Percentiles rank a stretch among this genome's conserved stretches.
Conservation (phyloP, 2,797 vertebrate species). For the Macropus fuliginosus region DNA sequence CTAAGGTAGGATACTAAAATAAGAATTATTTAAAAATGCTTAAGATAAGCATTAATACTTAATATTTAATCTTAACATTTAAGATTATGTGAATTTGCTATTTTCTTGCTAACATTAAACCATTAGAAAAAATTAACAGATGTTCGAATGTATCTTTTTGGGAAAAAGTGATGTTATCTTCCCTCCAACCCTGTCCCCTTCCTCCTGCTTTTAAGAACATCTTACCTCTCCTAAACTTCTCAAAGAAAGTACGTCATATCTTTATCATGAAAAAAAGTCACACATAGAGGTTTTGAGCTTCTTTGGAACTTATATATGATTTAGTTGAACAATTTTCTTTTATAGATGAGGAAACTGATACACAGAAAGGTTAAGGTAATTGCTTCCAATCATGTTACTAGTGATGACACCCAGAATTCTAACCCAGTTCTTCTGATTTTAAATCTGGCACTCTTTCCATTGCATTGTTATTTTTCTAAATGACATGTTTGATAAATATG, state of each 20-base stretch:
- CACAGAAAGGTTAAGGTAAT: neutral
- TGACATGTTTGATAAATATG: neutral
- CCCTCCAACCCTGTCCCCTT: conserved; percentile 39
- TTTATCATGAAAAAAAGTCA: neutral
- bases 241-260: conserved; percentile 15
- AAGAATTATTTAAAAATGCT: conserved; percentile 72
- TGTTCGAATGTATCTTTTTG: conserved; percentile 76
- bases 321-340: neutral
- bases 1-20: conserved; percentile 78
- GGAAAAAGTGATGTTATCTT: conserved; percentile 77
- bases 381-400: neutral
- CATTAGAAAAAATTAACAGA: conserved; percentile 83
- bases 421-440: neutral
- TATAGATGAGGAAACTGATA: neutral
- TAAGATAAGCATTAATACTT: no score
- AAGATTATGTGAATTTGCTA: conserved; percentile 78
- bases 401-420: neutral
- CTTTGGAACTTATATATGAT: neutral
- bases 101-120: conserved; percentile 77
- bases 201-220: conserved; percentile 57
- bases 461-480: neutral
- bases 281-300: neutral
- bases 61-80: neutral
- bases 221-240: conserved; percentile 59
- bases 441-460: neutral